A percentile compares a stretch with the other conserved stretches of the same genome.
Evolutionary conservation across 2,888 invertebrate species (phyloP).

Genomic region (Catocala sponsa): DNA sequence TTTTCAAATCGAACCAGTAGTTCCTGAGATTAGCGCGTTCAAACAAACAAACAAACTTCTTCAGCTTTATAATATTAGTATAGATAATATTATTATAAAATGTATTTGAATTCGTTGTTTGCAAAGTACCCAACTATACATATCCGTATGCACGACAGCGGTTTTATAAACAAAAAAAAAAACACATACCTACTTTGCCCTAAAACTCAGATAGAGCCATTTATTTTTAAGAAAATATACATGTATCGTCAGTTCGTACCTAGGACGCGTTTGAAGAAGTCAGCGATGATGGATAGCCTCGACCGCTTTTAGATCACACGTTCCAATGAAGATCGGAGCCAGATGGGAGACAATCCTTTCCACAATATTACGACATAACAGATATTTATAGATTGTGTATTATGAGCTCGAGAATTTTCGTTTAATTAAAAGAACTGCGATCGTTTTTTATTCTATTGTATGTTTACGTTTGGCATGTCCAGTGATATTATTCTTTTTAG

Average conservation of each 20-base stretch:
- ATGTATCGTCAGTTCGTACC: constrained; percentile 12
- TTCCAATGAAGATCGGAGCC: constrained; percentile 36
- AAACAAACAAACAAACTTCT: too few relatives aligned
- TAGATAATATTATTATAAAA: too few relatives aligned
- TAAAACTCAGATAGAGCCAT: background rate
- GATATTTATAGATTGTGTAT: constrained; percentile 14
- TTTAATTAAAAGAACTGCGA: constrained; percentile 7
- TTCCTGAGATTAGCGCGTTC: too few relatives aligned
- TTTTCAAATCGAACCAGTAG: too few relatives aligned
- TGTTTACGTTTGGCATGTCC: too few relatives aligned
- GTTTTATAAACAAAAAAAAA: too few relatives aligned
- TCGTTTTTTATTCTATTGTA: background rate
- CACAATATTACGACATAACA: constrained; percentile 14
- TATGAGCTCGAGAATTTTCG: constrained; percentile 9
- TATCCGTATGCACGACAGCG: too few relatives aligned
- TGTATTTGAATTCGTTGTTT: too few relatives aligned
- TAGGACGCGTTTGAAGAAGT: constrained; percentile 32
- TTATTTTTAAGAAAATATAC: constrained; percentile 13
- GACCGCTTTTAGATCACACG: constrained; percentile 34
- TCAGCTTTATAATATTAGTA: too few relatives aligned
- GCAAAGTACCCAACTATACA: too few relatives aligned
- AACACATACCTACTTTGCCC: too few relatives aligned
- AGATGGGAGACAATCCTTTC: constrained; percentile 27
- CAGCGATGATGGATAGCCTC: constrained; percentile 36
- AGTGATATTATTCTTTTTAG: too few relatives aligned